Conservation (phyloP, 1,140 invertebrate species). For the Drosophila pectinifera region DNA sequence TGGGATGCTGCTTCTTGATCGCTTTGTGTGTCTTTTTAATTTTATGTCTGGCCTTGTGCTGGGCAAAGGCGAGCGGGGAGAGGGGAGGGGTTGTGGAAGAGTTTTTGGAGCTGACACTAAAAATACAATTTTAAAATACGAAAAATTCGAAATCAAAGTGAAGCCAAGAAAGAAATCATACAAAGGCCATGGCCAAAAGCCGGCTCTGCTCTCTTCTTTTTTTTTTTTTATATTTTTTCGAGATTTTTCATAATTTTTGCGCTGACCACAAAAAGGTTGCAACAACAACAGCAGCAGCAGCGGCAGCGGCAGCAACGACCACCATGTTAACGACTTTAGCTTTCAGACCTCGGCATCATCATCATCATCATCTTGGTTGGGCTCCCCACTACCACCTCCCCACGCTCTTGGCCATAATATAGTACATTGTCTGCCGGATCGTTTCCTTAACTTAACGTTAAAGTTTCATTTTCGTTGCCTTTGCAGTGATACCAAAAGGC, state of each 20-base stretch:
- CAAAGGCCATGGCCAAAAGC: slow-evolving; percentile 62
- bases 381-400: slow-evolving; percentile 2
- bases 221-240: slow-evolving; percentile 45
- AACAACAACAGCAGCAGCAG: slow-evolving; percentile 22
- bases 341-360: slow-evolving; percentile 38
- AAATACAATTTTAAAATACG: slow-evolving; percentile 69
- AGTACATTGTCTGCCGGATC: slow-evolving; percentile 63
- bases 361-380: slow-evolving; percentile 35
- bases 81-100: slow-evolving; percentile 16
- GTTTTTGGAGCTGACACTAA: slow-evolving; percentile 69
- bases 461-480: slow-evolving; percentile 79
- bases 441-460: slow-evolving; percentile 75
- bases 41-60: slow-evolving; percentile 73
- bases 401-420: slow-evolving; percentile 10
- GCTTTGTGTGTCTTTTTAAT: slow-evolving; percentile 78
- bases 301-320: slow-evolving; percentile 39
- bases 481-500: slow-evolving; percentile 73
- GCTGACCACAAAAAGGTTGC: slow-evolving; percentile 73
- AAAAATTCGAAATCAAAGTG: slow-evolving; percentile 57
- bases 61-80: slow-evolving; percentile 1
- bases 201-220: slow-evolving; percentile 13
- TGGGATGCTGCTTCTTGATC: slow-evolving; percentile 46
- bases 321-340: slow-evolving; percentile 78
- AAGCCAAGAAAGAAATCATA: slow-evolving; percentile 67
- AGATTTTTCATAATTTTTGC: slow-evolving; percentile 81